Conservation (phyloP, 2,113 vertebrate genomes). For the Galbula dea region DNA sequence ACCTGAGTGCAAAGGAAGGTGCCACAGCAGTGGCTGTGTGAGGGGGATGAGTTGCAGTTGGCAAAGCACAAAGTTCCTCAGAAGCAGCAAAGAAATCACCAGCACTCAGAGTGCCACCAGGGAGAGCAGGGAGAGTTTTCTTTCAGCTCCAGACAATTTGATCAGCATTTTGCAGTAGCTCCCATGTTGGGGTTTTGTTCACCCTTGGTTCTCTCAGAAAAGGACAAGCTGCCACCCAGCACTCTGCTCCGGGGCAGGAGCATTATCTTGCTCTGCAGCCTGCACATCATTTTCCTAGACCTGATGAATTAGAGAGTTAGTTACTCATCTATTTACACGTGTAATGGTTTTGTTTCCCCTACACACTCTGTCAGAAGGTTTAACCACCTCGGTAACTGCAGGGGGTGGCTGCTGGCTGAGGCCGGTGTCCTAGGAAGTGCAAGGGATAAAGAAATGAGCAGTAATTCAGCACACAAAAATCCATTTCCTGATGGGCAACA, state of each 20-base stretch:
- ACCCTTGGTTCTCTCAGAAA: neutral
- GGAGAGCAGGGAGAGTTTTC: neutral
- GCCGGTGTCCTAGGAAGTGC: neutral
- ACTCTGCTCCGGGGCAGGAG: slow-evolving; percentile 3
- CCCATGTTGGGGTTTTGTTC: neutral
- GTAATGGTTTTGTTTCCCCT: neutral
- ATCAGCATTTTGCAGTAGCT: neutral
- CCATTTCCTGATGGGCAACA: neutral
- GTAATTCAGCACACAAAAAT: neutral
- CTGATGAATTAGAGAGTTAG: slow-evolving; percentile 15
- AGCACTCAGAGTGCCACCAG: neutral
- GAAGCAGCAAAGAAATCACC: neutral
- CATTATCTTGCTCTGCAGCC: slow-evolving; percentile 38
- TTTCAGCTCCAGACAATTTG: neutral
- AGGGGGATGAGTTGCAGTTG: neutral
- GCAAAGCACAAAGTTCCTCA: neutral
- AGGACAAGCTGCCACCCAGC: neutral
- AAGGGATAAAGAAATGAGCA: neutral
- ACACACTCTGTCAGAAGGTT: neutral
- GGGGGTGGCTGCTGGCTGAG: neutral
- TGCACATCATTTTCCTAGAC: neutral
- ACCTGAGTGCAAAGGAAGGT: neutral
- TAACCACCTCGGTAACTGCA: neutral
- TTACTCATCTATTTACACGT: neutral
- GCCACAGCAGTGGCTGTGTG: neutral